phyloP scores from a whole-genome alignment of 2,113 vertebrate species.

The Oncorhynchus nerka region DNA sequence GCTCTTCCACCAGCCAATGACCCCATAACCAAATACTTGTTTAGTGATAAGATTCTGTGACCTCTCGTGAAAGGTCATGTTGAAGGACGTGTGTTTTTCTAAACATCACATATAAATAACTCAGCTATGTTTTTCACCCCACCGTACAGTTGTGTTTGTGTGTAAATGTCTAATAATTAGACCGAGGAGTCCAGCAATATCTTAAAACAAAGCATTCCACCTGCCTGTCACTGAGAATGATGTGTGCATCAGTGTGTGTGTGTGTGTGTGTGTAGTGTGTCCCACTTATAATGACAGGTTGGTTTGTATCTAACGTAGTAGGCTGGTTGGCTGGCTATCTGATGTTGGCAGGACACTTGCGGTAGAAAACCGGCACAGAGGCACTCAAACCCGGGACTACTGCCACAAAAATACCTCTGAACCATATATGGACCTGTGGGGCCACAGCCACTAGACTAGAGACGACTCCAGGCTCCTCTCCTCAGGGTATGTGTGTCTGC shows the following conservation, averaged over 20 bases:
- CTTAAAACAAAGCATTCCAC: constrained; percentile 55
- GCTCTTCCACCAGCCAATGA: constrained; percentile 45
- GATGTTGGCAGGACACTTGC: constrained; percentile 63
- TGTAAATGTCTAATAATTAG: not conserved
- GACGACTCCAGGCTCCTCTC: not conserved
- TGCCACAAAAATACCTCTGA: constrained; percentile 52
- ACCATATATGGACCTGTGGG: constrained; percentile 70
- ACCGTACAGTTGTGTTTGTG: not conserved
- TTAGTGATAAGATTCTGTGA: constrained; percentile 69
- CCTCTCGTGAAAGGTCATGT: constrained; percentile 47
- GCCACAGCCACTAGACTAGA: constrained; percentile 21
- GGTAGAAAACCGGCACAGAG: constrained; percentile 39
- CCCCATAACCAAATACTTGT: constrained; percentile 52
- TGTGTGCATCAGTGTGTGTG: constrained; percentile 23
- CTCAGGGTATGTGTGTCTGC: not conserved
- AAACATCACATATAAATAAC: constrained; percentile 11
- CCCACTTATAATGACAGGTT: constrained; percentile 15
- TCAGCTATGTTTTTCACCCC: not conserved
- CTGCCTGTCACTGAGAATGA: constrained; percentile 40
- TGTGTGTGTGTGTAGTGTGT: constrained; percentile 20
- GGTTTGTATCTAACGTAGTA: constrained; percentile 80
- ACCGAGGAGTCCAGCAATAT: constrained; percentile 27
- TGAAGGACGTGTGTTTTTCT: constrained; percentile 36
- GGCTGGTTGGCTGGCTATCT: constrained; percentile 63
- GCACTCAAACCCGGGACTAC: constrained; percentile 24